Evolutionary conservation across 2,113 vertebrate species (phyloP), one percentile per base, ranked within the genome.

Genomic region (Synchiropus splendidus): DNA sequence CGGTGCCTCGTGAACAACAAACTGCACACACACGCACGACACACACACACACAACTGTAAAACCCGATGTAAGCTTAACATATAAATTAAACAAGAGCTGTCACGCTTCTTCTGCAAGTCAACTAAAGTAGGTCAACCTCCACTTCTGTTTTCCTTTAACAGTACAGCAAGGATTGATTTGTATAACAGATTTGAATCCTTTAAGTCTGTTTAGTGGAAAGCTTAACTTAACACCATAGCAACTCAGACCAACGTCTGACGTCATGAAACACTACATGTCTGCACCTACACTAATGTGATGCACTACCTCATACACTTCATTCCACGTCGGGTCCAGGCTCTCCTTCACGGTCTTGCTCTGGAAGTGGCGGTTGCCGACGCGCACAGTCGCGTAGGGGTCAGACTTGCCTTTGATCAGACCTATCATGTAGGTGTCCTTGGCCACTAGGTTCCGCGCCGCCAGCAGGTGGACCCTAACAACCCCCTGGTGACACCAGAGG

Each of bases 1-100:
- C 2, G 91, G 94, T 1, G 95, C 81, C 65, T 98, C 94, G 36
- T 99, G 90, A 47, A 96, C 80, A 38, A 96, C 85, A 83, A 97
- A 94, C 95, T 94, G 64, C 13, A 49, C 6, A 39, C 21, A 35
- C 13, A 18, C 8, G 2, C 16, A 38, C 45, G 1, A 10, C 6
- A 1, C n/a, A 35, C 33, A n/a, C 33, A 35, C 33, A 35, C 12
- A 32, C 31, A 32, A 8, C 13, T 15, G 13, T 36, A 36, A 36
- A 36, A 36, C 35, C 13, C 9, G 13, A 15, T 36, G 35, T 36
- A n/a, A n/a, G n/a, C n/a, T n/a, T n/a, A n/a, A n/a, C n/a, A n/a
- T n/a, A n/a, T n/a, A n/a, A n/a, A n/a, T n/a, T n/a, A n/a, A n/a
- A n/a, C n/a, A n/a, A n/a, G n/a, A n/a, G n/a, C n/a, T n/a, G n/a